Conservation (phyloP, 1,140 invertebrate genomes). For the Heliothis subflexa region DNA sequence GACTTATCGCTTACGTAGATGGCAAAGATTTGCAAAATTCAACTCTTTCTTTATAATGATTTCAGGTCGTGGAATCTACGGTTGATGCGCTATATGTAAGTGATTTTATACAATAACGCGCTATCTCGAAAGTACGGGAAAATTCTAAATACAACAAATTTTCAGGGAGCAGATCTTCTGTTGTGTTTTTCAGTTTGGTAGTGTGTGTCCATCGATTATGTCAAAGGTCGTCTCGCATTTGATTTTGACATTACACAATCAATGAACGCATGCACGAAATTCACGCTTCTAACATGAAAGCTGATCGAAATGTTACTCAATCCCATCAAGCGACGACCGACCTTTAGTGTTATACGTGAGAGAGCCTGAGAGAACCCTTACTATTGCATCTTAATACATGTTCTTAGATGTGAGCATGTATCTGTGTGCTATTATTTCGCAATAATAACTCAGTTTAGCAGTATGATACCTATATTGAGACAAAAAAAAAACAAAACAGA, state of each 20-base stretch:
- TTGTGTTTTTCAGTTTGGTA: not conserved
- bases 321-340: constrained; percentile 54
- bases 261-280: constrained; percentile 66
- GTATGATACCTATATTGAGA: too few relatives aligned
- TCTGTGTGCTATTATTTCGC: too few relatives aligned
- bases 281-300: constrained; percentile 65
- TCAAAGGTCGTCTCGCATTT: constrained; percentile 56
- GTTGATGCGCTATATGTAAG: too few relatives aligned
- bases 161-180: not conserved
- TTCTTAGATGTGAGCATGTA: not conserved
- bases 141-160: not conserved
- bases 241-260: constrained; percentile 65
- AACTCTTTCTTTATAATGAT: too few relatives aligned
- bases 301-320: constrained; percentile 59
- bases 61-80: too few relatives aligned
- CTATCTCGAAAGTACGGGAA: too few relatives aligned
- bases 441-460: too few relatives aligned
- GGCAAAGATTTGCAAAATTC: too few relatives aligned
- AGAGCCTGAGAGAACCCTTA: constrained; percentile 19
- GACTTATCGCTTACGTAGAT: too few relatives aligned
- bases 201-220: constrained; percentile 50
- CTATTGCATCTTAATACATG: not conserved
- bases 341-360: constrained; percentile 51
- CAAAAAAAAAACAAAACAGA: too few relatives aligned
- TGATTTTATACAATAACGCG: too few relatives aligned